Base-by-base conservation (phyloP, 2,797 vertebrate genomes). In the Myotis pilosus region DNA sequence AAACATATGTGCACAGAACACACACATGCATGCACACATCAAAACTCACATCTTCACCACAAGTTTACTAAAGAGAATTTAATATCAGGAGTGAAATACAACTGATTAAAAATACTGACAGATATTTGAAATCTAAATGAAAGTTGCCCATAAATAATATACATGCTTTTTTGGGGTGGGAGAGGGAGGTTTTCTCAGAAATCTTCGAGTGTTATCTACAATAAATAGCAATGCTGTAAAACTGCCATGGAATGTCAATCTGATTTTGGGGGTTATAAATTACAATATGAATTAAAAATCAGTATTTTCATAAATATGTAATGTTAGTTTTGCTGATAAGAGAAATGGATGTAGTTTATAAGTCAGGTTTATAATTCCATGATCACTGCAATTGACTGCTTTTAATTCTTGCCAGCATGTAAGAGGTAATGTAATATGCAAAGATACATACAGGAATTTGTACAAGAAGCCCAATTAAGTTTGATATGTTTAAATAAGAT, bases 401-500 rank as follows among this genome's bases (percentile, higher is more conserved):
- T 85, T 89, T 84, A 88, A 86, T 84, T 79, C 44, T 76, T 72
- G 3, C 0, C 30, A 49, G 6, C 33, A 76, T n/a, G 25, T 72
- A 88, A 78, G 68, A 88, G 33, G 62, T 33, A 68, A 93, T 91
- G 53, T 89, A 78, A 87, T 69, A 91, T 79, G 38, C 76, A 92
- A 92, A 84, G 55, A 84, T 20, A 91, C 9, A n/a, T 68, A 90
- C 15, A 93, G 25, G 41, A 28, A 91, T 82, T 91, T 89, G 33
- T 83, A 87, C 78, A 76, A 94, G 71, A 91, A 95, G n/a, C 36
- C 66, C 13, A 95, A 92, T 96, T 96, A 95, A 95, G 89, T 87
- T 66, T 91, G 74, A 87, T 95, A 82, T 81, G 57, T 96, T 97
- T 96, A 95, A 97, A 91, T 92, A 96, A 89, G 68, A 81, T 78